Base-by-base conservation (phyloP, 1,140 invertebrate species). In the Neuroterus valhalla region DNA sequence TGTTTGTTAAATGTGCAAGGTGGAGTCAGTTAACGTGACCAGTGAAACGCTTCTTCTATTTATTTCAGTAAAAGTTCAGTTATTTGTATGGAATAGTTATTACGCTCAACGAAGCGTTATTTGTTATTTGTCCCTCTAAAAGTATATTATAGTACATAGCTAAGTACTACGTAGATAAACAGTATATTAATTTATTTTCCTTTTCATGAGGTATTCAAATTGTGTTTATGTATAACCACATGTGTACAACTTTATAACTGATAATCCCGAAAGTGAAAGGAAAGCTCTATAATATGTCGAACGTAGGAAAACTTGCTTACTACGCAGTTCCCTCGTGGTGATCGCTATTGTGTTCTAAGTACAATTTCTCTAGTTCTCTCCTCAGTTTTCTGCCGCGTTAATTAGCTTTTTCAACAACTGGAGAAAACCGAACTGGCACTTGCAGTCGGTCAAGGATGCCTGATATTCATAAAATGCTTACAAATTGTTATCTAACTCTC, bases 31-130 rank as follows among this genome's bases (percentile, higher is more conserved):
- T 26, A 31, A 46, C 45, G 23, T 17, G 48, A 62, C 42, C 8
- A 66, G 42, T 42, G 66, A 69, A 44, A 48, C 43, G n/a, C 23
- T 1, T 21, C 42, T 38, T 8, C 31, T 8, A 38, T 31, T 38
- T 62, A 26, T 62, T 62, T 26, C 26, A 62, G 55, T 14, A 62
- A 62, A 62, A 62, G 2, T 31, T 26, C 31, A 50, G 70, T 66
- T 31, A 45, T 71, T 67, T 62, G n/a, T 62, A 26, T 44, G 55
- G n/a, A 73, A 55, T 77, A 77, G 73, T 76, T 76, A 70, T 71
- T 17, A 48, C 21, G 68, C 21, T 43, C 76, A 77, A 50, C 66
- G 70, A 62, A 74, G 62, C 71, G 62, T 77, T 77, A 62, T 74
- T 52, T 23, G 62, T 62, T 74, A n/a, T n/a, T n/a, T n/a, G n/a